Conservation (phyloP, 2,888 invertebrate genomes). For the Bhutanitis thaidina region DNA sequence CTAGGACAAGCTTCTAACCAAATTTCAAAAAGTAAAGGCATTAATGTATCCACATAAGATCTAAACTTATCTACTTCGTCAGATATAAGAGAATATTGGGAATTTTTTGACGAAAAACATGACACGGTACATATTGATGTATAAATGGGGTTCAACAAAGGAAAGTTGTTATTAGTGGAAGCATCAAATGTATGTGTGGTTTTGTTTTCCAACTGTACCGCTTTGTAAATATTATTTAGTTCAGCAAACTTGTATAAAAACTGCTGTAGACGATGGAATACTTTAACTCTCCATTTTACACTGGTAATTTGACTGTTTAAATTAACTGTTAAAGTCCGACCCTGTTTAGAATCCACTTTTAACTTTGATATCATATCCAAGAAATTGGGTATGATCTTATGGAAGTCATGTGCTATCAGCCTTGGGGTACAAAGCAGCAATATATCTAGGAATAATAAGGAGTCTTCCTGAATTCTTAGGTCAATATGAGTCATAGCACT, state of each 20-base stretch:
- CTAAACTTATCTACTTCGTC: slow-evolving; percentile 76
- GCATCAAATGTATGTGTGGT: slow-evolving; percentile 43
- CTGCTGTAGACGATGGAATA: slow-evolving; percentile 84
- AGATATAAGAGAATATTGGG: slow-evolving; percentile 43
- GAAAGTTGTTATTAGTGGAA: slow-evolving; percentile 46
- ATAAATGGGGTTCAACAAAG: slow-evolving; percentile 51
- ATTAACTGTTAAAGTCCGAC: slow-evolving; percentile 84
- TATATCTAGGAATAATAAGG: slow-evolving; percentile 87
- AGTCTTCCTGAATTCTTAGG: slow-evolving; percentile 89
- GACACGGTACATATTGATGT: slow-evolving; percentile 56
- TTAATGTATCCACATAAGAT: slow-evolving; percentile 82
- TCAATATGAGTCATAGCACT: slow-evolving; percentile 96
- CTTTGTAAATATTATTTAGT: slow-evolving; percentile 39
- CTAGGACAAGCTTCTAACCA: slow-evolving; percentile 89
- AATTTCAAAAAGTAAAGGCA: slow-evolving; percentile 89
- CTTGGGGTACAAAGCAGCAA: slow-evolving; percentile 84
- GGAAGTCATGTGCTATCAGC: slow-evolving; percentile 83
- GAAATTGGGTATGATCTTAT: slow-evolving; percentile 88
- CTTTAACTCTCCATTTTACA: slow-evolving; percentile 89
- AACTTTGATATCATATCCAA: slow-evolving; percentile 91
- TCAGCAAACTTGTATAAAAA: slow-evolving; percentile 56
- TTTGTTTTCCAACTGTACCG: slow-evolving; percentile 25
- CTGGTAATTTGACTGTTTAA: slow-evolving; percentile 86
- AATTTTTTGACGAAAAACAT: slow-evolving; percentile 62
- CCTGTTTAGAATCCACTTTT: slow-evolving; percentile 81